Conservation (phyloP, 1,140 invertebrate genomes). For the Drosophila parabipectinata region DNA sequence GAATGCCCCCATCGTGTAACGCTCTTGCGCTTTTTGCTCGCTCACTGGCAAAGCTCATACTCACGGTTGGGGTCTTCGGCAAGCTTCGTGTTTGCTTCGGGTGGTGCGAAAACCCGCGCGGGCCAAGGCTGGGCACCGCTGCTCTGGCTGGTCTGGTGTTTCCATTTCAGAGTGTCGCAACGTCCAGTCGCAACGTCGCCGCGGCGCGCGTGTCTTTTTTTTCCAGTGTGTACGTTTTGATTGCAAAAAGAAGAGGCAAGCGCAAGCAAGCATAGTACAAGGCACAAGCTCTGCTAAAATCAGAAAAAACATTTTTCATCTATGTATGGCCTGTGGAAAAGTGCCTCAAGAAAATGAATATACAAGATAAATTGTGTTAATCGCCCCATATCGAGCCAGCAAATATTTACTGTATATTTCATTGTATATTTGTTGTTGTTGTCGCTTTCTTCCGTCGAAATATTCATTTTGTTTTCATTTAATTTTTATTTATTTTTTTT, state of each 20-base stretch:
- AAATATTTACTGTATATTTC: constrained; percentile 38
- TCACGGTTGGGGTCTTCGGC: too few relatives aligned
- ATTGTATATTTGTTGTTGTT: constrained; percentile 27
- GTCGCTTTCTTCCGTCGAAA: constrained; percentile 21
- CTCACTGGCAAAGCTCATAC: constrained; percentile 22
- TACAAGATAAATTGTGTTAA: constrained; percentile 55
- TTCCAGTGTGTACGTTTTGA: constrained; percentile 68
- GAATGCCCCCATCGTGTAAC: constrained; percentile 23
- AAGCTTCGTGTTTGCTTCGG: too few relatives aligned
- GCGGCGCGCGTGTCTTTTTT: constrained; percentile 55
- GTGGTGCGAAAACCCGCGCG: too few relatives aligned
- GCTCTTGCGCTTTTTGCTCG: constrained; percentile 10
- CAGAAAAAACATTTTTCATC: constrained; percentile 49
- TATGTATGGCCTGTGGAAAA: constrained; percentile 23
- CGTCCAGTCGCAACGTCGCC: constrained; percentile 48
- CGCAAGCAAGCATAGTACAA: constrained; percentile 37
- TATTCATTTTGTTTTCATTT: constrained; percentile 4
- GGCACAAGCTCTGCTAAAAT: constrained; percentile 32
- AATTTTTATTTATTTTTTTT: constrained; percentile 20
- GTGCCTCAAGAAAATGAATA: constrained; percentile 39
- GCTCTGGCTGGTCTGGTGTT: constrained; percentile 28
- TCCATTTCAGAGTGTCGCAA: constrained; percentile 35
- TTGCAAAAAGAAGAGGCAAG: constrained; percentile 61
- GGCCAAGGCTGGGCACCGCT: too few relatives aligned
- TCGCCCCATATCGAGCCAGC: constrained; percentile 16